Evolutionary conservation across 30 jellyfish, hydroid and myxozoan genomes (phyloP), one percentile per base, ranked within the genome.

Genomic region (Turritopsis dohrnii): DNA sequence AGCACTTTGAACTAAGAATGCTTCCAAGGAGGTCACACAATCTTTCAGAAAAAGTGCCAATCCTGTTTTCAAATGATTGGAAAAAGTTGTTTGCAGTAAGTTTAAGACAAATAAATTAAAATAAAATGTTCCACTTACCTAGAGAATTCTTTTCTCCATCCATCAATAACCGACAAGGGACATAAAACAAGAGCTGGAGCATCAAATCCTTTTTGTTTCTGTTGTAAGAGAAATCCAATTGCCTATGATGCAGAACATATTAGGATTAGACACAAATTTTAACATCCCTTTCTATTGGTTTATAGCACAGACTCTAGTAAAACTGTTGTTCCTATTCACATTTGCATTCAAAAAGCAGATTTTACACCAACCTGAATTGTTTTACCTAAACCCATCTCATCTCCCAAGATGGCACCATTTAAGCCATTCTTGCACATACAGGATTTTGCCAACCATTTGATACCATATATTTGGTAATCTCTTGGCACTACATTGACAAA

Each of bases 311-410:
- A n/a, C n/a, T n/a, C n/a, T n/a, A n/a, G n/a, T n/a, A n/a, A n/a
- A n/a, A n/a, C n/a, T n/a, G n/a, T n/a, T n/a, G n/a, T n/a, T n/a
- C n/a, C n/a, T n/a, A n/a, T n/a, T n/a, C n/a, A n/a, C n/a, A n/a
- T n/a, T n/a, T n/a, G n/a, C n/a, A n/a, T n/a, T n/a, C n/a, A n/a
- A n/a, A n/a, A n/a, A n/a, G n/a, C n/a, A n/a, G n/a, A n/a, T n/a
- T n/a, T n/a, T n/a, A n/a, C n/a, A n/a, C n/a, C n/a, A n/a, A 92
- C 98, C 95, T 92, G 98, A 20, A 92, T 71, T 26, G 98, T 92
- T 75, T 92, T 92, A 17, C 98, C 98, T 54, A 92, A 92, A 18
- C 98, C 98, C 98, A 92, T 92, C 75, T 92, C 98, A 85, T 92
- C 98, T 7, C 98, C 98, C 65, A 92, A 88, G 81, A 92, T 92